phyloP scores from a whole-genome alignment of 1,140 invertebrate genomes.

The Drosophila jambulina region DNA sequence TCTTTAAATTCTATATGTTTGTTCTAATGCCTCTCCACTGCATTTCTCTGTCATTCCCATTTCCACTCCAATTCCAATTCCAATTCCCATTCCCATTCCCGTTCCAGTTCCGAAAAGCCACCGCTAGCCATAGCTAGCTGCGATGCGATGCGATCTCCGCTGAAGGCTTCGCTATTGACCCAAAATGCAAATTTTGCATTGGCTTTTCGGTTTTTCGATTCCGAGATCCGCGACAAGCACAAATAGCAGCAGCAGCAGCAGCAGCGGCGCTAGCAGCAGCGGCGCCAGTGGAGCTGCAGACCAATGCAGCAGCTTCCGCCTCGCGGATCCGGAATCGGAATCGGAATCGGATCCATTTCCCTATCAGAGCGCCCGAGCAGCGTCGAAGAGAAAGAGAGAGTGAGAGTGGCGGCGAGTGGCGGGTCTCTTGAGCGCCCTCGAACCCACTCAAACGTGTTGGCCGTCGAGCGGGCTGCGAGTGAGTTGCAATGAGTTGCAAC shows the following conservation, averaged over 20 bases:
- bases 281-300: constrained; percentile 6
- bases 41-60: not conserved
- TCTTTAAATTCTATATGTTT: not conserved
- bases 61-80: not conserved
- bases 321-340: constrained; percentile 19
- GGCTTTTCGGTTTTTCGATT: constrained; percentile 35
- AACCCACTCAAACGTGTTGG: constrained; percentile 29
- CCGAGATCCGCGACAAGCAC: constrained; percentile 31
- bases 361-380: constrained; percentile 10
- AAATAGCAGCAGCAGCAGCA: constrained; percentile 9
- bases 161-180: constrained; percentile 52
- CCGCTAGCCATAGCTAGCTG: constrained; percentile 6
- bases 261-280: constrained; percentile 13
- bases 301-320: constrained; percentile 18
- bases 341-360: constrained; percentile 14
- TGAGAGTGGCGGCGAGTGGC: constrained; percentile 13
- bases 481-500: not conserved
- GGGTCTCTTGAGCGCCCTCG: constrained; percentile 19
- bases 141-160: constrained; percentile 12
- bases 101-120: not conserved
- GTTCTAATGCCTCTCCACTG: too few species aligned
- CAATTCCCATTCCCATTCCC: not conserved
- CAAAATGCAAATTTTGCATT: constrained; percentile 68
- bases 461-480: too few species aligned
- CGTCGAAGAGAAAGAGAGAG: constrained; percentile 40